Conservation (phyloP, 2,888 invertebrate species). For the Orthosia gothica region DNA sequence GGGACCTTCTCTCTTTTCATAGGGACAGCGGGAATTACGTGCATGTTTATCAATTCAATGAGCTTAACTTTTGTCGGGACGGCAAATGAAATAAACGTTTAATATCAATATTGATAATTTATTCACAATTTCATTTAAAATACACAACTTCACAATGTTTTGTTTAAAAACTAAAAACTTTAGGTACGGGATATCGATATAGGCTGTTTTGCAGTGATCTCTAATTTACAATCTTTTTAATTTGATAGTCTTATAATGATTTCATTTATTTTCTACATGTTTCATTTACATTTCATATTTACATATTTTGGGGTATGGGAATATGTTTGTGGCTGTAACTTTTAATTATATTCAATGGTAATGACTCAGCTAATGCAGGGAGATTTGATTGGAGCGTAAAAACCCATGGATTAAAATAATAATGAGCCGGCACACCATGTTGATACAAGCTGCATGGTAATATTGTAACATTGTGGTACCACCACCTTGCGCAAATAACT, state of each 20-base stretch:
- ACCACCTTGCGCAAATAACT: slow-evolving; percentile 62
- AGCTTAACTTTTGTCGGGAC: slow-evolving; percentile 31
- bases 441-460: slow-evolving; percentile 48
- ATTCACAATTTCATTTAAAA: slow-evolving; percentile 92
- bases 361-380: slow-evolving; percentile 28
- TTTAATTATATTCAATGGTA: slow-evolving; percentile 20
- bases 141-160: slow-evolving; percentile 91
- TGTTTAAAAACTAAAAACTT: slow-evolving; percentile 90
- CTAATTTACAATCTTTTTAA: slow-evolving; percentile 84
- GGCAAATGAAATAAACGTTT: slow-evolving; percentile 74
- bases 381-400: slow-evolving; percentile 43
- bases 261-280: slow-evolving; percentile 84
- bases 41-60: slow-evolving; percentile 59
- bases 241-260: slow-evolving; percentile 81
- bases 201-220: slow-evolving; percentile 86
- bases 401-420: slow-evolving; percentile 28
- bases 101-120: slow-evolving; percentile 92
- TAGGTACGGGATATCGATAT: slow-evolving; percentile 89
- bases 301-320: slow-evolving; percentile 80
- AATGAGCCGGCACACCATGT: slow-evolving; percentile 21
- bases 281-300: slow-evolving; percentile 88
- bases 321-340: slow-evolving; percentile 76
- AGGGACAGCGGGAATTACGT: slow-evolving; percentile 48
- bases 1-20: slow-evolving; percentile 62
- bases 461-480: slow-evolving; percentile 39